phyloP scores from a whole-genome alignment of 1,140 invertebrate species.

The Tenebrio molitor region DNA sequence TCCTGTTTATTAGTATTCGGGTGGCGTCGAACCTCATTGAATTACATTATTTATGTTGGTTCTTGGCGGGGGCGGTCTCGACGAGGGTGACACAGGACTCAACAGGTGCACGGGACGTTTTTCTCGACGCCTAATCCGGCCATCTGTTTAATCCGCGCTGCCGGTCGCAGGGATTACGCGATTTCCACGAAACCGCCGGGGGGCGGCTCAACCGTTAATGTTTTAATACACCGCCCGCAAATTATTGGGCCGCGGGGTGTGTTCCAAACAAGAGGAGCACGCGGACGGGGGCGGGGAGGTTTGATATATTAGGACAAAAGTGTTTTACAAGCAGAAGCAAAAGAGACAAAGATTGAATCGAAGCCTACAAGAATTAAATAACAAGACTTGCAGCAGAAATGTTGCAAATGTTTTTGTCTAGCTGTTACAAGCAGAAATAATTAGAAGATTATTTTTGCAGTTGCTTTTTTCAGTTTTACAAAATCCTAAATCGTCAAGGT shows the following conservation, averaged over 20 bases:
- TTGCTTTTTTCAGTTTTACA: no score
- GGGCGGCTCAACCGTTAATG: slow-evolving; percentile 2
- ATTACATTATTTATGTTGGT: slow-evolving; percentile 37
- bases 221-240: slow-evolving; percentile 19
- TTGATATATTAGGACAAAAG: no score
- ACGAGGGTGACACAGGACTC: slow-evolving; percentile 5
- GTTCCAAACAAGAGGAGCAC: not conserved
- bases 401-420: no score
- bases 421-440: no score
- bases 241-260: not conserved
- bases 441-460: no score
- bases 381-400: no score
- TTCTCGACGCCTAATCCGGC: not conserved
- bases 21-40: slow-evolving; percentile 17
- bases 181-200: not conserved
- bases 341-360: no score
- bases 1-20: slow-evolving; percentile 13
- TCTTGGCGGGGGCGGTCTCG: not conserved
- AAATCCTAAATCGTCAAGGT: no score
- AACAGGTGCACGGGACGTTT: slow-evolving; percentile 34
- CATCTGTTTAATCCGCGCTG: not conserved
- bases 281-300: no score
- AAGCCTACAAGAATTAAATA: no score
- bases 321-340: no score
- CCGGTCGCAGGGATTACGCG: slow-evolving; percentile 1